Conservation (phyloP, 1,140 invertebrate genomes). For the Hypothenemus hampei region DNA sequence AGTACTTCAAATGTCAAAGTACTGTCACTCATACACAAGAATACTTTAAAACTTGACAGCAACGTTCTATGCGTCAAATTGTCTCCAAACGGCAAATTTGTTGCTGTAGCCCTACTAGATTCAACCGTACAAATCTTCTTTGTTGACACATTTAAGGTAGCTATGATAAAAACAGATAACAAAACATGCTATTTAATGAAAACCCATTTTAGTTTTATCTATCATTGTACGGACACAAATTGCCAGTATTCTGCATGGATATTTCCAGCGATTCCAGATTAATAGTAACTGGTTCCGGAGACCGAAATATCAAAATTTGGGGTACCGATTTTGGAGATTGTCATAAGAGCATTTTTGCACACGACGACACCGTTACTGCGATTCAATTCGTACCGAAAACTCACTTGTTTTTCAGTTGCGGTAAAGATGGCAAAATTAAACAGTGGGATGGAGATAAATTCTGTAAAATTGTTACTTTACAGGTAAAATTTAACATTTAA, state of each 20-base stretch:
- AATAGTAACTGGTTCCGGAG: slow-evolving; percentile 90
- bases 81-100: slow-evolving; percentile 79
- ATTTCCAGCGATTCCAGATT: slow-evolving; percentile 88
- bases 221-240: slow-evolving; percentile 93
- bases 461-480: slow-evolving; percentile 84
- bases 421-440: slow-evolving; percentile 91
- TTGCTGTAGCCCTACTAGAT: slow-evolving; percentile 88
- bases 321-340: slow-evolving; percentile 98
- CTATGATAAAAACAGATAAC: slow-evolving; percentile 25
- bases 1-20: slow-evolving; percentile 59
- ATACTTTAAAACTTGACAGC: slow-evolving; percentile 83
- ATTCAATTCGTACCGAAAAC: slow-evolving; percentile 86
- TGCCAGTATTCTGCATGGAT: slow-evolving; percentile 91
- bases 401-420: slow-evolving; percentile 88
- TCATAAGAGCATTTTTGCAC: slow-evolving; percentile 81
- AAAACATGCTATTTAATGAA: neutral
- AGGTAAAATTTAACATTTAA: too few species aligned
- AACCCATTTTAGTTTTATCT: slow-evolving; percentile 77
- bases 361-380: slow-evolving; percentile 90
- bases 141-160: slow-evolving; percentile 89
- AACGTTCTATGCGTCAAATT: slow-evolving; percentile 76
- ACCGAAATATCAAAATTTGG: slow-evolving; percentile 97
- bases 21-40: slow-evolving; percentile 72
- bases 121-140: slow-evolving; percentile 96
- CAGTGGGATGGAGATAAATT: slow-evolving; percentile 97